Percentiles rank a stretch among this genome's conserved stretches.
Conservation (phyloP, 2,797 vertebrate genomes). For the Poeciliopsis turneri region DNA sequence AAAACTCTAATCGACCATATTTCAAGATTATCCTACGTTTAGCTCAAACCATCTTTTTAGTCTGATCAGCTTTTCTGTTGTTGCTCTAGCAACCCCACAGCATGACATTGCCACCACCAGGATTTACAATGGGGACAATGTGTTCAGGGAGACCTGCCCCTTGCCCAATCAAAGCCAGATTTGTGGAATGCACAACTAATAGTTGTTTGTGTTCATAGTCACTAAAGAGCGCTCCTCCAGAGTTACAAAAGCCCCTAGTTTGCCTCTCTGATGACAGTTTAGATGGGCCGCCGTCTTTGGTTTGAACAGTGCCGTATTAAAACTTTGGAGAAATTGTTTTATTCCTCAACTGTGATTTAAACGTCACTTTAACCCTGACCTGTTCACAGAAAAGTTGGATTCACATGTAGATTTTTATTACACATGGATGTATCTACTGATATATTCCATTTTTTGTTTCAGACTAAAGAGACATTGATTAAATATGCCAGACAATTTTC, state of each 20-base stretch:
- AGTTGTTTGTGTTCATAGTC: neutral
- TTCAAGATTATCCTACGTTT: neutral
- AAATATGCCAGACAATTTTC: neutral
- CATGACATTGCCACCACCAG: neutral
- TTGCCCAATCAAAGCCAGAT: neutral
- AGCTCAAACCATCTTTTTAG: neutral
- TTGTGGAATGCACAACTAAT: neutral
- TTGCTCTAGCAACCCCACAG: neutral
- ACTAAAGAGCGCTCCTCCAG: neutral
- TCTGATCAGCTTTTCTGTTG: neutral
- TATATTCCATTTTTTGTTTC: neutral
- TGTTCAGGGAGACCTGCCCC: neutral
- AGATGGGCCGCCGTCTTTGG: neutral
- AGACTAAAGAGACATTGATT: neutral
- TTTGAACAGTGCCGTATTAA: neutral
- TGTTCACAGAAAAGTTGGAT: neutral
- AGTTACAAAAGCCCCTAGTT: no score
- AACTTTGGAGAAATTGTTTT: neutral
- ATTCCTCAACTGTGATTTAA: neutral
- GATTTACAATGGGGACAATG: neutral
- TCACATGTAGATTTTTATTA: neutral
- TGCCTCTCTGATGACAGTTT: no score
- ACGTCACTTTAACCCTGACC: neutral
- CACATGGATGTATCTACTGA: neutral
- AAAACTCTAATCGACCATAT: neutral